Evolutionary conservation across 2,113 vertebrate genomes (phyloP), one percentile per base, ranked within the genome.

Genomic region (Vireo altiloquus): DNA sequence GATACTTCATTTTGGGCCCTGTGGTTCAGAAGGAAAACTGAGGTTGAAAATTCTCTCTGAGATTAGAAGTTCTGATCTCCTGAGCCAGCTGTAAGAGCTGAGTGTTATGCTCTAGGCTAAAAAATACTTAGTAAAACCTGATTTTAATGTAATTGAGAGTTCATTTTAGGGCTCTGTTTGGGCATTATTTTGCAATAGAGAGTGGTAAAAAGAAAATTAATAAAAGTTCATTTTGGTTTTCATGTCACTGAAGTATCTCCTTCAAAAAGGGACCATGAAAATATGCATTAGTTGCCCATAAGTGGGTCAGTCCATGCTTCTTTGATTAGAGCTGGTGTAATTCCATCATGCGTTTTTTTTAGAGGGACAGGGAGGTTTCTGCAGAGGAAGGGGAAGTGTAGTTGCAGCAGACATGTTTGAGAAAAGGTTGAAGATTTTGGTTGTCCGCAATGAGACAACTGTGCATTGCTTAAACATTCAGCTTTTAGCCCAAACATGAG

Each of bases 301-400:
- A 57, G 17, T 75, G 49, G 21, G 47, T 60, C 50, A 40, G 52
- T 23, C 22, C 11, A 1, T 10, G 35, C 20, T 86, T 49, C 19
- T 49, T 89, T 53, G 46, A 8, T 72, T 31, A 39, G 33, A 63
- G 14, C 53, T 56, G 46, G 18, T 81, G 21, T 27, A 44, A 39
- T 31, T 25, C 18, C 14, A 6, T 16, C 0, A 0, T 24, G 25
- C 8, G 3, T 35, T 60, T 27, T 53, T 25, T 6, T 10, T 9
- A 17, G 13, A 7, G 28, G 37, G 19, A 63, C 21, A 37, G 11
- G 47, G 54, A 9, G 14, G 21, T 2, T 68, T 47, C 50, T 61
- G 42, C 12, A 53, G 46, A 47, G 49, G 30, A 63, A 24, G 15
- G 37, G 40, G 6, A 53, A 12, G 9, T 9, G 11, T 3, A 16